Base-by-base conservation (phyloP, 2,113 vertebrate species). In the Empidonax alnorum region DNA sequence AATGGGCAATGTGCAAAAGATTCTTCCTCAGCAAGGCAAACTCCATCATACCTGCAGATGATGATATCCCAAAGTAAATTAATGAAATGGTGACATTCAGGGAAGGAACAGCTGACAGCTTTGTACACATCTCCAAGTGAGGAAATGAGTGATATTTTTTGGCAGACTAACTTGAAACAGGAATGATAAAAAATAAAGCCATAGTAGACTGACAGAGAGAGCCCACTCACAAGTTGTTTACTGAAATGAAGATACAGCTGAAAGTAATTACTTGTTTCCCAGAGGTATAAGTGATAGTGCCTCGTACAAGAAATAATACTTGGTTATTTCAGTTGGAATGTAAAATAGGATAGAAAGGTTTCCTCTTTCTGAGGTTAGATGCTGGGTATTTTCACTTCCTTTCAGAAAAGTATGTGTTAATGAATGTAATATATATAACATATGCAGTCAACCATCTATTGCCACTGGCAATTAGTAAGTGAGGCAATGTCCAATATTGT, bases 211-310 rank as follows among this genome's bases (percentile, higher is more conserved):
- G 94, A 96, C 88, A 95, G 96, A 90, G 73, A 82, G 81, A 95
- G 83, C 66, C 84, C 80, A 90, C 90, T 94, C 93, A 94, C 87
- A 90, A 84, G 77, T 94, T 96, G 86, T 96, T 95, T 96, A 91
- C 95, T 94, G 92, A 96, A 96, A 87, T 91, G 87, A 95, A 96
- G 90, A 90, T 88, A 90, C 89, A 92, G 91, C 92, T 89, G 91
- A 93, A 95, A 76, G 74, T 90, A 97, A 93, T 94, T 90, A 93
- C 84, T 97, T 92, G 73, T 89, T 95, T 95, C 73, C 90, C 94
- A 96, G 89, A 90, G 90, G 91, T 75, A 31, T 76, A 91, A 80
- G 53, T 92, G 92, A 94, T 95, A 80, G 93, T 89, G 88, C 83
- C 69, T 93, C 52, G 80, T 87, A 79, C 84, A 92, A 95, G 91